phyloP scores from a whole-genome alignment of 2,888 invertebrate genomes.

The Conops quadrifasciatus region DNA sequence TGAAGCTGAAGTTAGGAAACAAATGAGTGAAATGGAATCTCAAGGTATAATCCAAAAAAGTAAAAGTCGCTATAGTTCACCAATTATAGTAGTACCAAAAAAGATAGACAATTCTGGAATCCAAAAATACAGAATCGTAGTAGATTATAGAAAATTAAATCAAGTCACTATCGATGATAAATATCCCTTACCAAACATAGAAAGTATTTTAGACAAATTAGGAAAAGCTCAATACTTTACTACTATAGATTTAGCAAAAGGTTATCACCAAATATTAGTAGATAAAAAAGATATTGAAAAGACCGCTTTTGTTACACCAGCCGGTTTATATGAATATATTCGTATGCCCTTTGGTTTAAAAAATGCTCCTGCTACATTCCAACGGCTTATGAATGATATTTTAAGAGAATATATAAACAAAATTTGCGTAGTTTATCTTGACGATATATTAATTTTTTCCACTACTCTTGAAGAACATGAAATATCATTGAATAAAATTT shows the following conservation, averaged over 20 bases:
- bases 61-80: conserved; percentile 36
- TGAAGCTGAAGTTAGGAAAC: conserved; percentile 28
- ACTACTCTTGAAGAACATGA: conserved; percentile 9
- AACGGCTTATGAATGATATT: conserved; percentile 28
- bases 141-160: conserved; percentile 42
- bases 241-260: conserved; percentile 37
- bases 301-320: conserved; percentile 38
- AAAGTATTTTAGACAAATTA: conserved; percentile 29
- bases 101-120: conserved; percentile 37
- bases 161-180: conserved; percentile 40
- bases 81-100: conserved; percentile 39
- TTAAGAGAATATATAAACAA: conserved; percentile 16
- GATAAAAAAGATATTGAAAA: conserved; percentile 39
- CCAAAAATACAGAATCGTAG: conserved; percentile 39
- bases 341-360: conserved; percentile 32
- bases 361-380: conserved; percentile 33
- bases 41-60: conserved; percentile 39
- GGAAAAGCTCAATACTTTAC: conserved; percentile 40
- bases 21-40: conserved; percentile 36
- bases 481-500: background rate
- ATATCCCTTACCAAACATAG: conserved; percentile 41
- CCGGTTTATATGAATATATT: conserved; percentile 34
- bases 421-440: conserved; percentile 1
- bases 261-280: conserved; percentile 36
- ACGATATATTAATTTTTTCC: conserved; percentile 4